Conservation (phyloP, 2,113 vertebrate species). For the Oncorhynchus clarkii region DNA sequence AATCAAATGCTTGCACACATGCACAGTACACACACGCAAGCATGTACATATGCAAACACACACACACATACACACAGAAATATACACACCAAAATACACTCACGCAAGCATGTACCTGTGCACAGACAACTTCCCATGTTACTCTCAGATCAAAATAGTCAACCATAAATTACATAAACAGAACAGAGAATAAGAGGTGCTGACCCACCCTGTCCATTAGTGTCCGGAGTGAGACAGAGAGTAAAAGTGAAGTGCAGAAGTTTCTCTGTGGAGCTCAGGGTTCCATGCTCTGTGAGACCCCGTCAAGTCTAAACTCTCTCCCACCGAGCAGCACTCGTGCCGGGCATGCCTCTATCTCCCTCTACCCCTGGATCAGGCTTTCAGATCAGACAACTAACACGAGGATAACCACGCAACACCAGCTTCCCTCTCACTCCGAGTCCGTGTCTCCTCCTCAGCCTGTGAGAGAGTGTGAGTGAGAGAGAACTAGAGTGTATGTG, state of each 20-base stretch:
- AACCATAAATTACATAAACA: neutral
- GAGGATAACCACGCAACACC: slow-evolving; percentile 8
- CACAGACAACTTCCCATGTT: neutral
- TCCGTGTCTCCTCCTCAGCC: slow-evolving; percentile 28
- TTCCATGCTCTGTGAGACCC: slow-evolving; percentile 17
- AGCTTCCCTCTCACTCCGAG: slow-evolving; percentile 21
- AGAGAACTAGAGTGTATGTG: slow-evolving; percentile 9
- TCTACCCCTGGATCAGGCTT: slow-evolving; percentile 1
- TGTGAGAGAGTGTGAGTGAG: slow-evolving; percentile 6
- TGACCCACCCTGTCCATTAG: slow-evolving; percentile 64
- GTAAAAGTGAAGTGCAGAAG: slow-evolving; percentile 33
- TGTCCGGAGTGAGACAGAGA: slow-evolving; percentile 20
- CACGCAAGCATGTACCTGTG: neutral
- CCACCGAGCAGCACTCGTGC: slow-evolving; percentile 11
- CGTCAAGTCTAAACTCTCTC: slow-evolving; percentile 7
- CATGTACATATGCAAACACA: neutral
- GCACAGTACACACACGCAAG: neutral
- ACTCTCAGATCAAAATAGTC: neutral
- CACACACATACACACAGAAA: neutral
- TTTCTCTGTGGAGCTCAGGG: slow-evolving; percentile 22
- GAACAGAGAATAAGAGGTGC: neutral
- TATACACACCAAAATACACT: neutral
- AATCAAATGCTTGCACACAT: neutral
- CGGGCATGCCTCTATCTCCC: slow-evolving; percentile 22
- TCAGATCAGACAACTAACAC: slow-evolving; percentile 14